These are phyloP conservation scores for Sphaeridia pumilis DNA, from an alignment of 2,888 invertebrate species.

Conservation along the genomic window DNA sequence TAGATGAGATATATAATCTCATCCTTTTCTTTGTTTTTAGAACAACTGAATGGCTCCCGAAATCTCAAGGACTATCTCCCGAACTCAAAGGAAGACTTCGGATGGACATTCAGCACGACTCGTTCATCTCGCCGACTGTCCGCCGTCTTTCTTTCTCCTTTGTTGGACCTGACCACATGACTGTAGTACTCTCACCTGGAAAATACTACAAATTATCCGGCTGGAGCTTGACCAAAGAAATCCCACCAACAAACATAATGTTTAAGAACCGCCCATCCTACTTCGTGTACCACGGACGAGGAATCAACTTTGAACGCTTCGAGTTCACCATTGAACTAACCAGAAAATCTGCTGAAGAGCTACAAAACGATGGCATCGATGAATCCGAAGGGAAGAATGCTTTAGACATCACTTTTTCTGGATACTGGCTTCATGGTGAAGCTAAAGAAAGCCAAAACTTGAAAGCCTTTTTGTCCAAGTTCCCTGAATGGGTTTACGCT, in stretches of 20 bases:
- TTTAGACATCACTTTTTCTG: conserved; percentile 30
- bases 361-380: neutral
- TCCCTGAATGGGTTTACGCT: conserved; percentile 29
- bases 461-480: conserved; percentile 23
- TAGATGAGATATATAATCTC: neutral
- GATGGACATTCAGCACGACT: conserved; percentile 30
- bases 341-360: conserved; percentile 6
- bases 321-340: conserved; percentile 30
- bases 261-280: conserved; percentile 39
- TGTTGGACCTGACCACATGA: conserved; percentile 42
- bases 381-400: conserved; percentile 10
- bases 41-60: conserved; percentile 28
- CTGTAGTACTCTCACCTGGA: conserved; percentile 40
- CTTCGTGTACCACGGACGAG: conserved; percentile 40
- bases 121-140: conserved; percentile 20
- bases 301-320: conserved; percentile 27
- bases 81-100: conserved; percentile 25
- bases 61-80: conserved; percentile 19
- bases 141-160: conserved; percentile 27
- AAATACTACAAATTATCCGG: conserved; percentile 37
- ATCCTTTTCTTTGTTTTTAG: conserved; percentile 13
- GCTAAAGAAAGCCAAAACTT: conserved; percentile 26
- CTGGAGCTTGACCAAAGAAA: conserved; percentile 40
- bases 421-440: conserved; percentile 29
- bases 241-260: conserved; percentile 37